phyloP scores from a whole-genome alignment of 2,888 invertebrate genomes.

The Deilephila elpenor region DNA sequence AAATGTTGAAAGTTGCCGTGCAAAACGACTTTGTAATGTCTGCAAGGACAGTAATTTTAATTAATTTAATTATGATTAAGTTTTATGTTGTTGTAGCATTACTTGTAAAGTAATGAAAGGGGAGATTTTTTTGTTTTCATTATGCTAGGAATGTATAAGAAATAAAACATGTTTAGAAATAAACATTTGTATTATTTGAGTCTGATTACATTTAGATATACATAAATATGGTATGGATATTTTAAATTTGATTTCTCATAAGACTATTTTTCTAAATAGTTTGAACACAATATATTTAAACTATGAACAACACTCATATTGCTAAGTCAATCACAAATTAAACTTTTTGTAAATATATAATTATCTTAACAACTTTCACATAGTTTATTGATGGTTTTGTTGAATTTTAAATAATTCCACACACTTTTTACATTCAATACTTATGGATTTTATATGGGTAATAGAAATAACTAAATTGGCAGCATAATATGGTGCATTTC shows the following conservation, averaged over 20 bases:
- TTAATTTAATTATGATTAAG: slow-evolving; percentile 38
- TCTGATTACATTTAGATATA: neutral
- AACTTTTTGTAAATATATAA: neutral
- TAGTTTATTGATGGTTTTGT: too few species aligned
- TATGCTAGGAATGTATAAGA: slow-evolving; percentile 74
- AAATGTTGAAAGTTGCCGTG: neutral
- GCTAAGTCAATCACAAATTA: neutral
- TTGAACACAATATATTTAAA: neutral
- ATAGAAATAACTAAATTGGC: too few species aligned
- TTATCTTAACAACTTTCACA: too few species aligned
- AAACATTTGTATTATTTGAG: slow-evolving; percentile 34
- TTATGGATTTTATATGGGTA: too few species aligned
- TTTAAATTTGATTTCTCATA: neutral
- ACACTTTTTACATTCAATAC: too few species aligned
- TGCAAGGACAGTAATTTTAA: slow-evolving; percentile 26
- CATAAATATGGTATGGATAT: neutral
- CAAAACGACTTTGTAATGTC: slow-evolving; percentile 3
- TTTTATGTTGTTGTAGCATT: slow-evolving; percentile 70
- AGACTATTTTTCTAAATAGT: neutral
- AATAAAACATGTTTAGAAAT: slow-evolving; percentile 67
- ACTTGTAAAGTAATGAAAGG: slow-evolving; percentile 72
- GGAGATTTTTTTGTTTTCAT: slow-evolving; percentile 71
- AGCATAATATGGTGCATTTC: too few species aligned
- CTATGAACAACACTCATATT: neutral
- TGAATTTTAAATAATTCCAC: too few species aligned